A percentile compares a stretch with the other conserved stretches of the same genome.
These are phyloP conservation scores for Rhyacophila brunnea DNA, from an alignment of 1,140 invertebrate species.

Conservation along the genomic window DNA sequence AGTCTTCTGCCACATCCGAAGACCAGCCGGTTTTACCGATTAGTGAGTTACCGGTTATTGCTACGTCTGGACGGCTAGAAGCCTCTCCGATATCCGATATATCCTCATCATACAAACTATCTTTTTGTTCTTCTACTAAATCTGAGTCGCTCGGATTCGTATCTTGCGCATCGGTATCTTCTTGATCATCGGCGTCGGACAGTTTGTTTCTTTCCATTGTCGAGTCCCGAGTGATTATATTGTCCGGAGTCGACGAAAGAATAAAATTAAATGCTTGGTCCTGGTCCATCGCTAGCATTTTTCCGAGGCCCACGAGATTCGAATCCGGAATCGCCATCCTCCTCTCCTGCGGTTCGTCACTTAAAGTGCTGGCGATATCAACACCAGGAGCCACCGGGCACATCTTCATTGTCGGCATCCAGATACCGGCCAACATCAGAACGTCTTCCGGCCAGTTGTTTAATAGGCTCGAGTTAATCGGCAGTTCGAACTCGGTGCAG, in stretches of 20 bases:
- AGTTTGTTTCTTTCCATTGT: constrained; percentile 2
- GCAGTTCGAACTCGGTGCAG: constrained; percentile 75
- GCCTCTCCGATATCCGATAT: constrained; percentile 2
- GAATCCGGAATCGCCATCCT: constrained; percentile 47
- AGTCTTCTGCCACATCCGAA: constrained; percentile 22
- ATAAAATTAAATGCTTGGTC: constrained; percentile 68
- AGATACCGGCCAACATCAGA: constrained; percentile 79
- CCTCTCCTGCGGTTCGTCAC: constrained; percentile 46
- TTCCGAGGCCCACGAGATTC: constrained; percentile 51
- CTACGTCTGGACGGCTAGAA: constrained; percentile 1
- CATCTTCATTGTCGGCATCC: constrained; percentile 72
- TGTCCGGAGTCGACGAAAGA: constrained; percentile 46
- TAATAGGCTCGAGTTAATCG: constrained; percentile 83
- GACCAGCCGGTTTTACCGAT: constrained; percentile 31
- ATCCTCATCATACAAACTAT: no score
- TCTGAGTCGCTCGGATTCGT: no score
- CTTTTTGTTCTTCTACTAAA: no score
- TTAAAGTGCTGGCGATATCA: constrained; percentile 71
- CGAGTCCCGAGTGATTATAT: constrained; percentile 10
- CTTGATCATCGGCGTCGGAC: no score
- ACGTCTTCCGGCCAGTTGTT: constrained; percentile 89
- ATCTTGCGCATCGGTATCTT: no score
- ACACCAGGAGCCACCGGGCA: constrained; percentile 65
- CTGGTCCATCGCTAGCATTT: constrained; percentile 55
- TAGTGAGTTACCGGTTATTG: constrained; percentile 24